Conservation (phyloP, 1,140 invertebrate genomes). For the Drosophila arawakana region DNA sequence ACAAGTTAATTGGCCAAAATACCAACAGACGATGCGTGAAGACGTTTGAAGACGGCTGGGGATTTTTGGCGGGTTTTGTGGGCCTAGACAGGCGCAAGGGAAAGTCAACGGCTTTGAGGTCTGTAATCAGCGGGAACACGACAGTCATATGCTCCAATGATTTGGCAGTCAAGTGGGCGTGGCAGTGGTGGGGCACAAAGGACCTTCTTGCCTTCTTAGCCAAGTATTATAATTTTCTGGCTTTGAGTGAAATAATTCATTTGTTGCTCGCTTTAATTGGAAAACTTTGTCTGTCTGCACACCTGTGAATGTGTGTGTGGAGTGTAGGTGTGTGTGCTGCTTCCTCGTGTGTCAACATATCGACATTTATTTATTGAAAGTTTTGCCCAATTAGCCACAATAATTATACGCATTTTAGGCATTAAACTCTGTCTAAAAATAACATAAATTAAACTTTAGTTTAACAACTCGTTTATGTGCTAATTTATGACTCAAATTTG, state of each 20-base stretch:
- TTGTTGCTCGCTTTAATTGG: slow-evolving; percentile 68
- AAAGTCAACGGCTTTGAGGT: slow-evolving; percentile 15
- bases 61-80: background rate
- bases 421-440: too few relatives aligned
- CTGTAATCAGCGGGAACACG: slow-evolving; percentile 38
- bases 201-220: background rate
- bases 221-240: slow-evolving; percentile 18
- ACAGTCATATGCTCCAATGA: slow-evolving; percentile 35
- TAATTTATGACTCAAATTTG: too few relatives aligned
- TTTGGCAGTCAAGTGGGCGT: slow-evolving; percentile 1
- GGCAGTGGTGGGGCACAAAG: background rate
- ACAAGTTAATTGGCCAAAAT: slow-evolving; percentile 42
- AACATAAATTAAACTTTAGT: too few relatives aligned
- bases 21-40: slow-evolving; percentile 54
- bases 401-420: background rate
- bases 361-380: slow-evolving; percentile 40
- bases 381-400: slow-evolving; percentile 25
- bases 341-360: slow-evolving; percentile 11
- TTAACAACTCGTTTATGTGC: too few relatives aligned
- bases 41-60: slow-evolving; percentile 48
- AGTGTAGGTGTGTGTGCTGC: slow-evolving; percentile 1
- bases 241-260: slow-evolving; percentile 47
- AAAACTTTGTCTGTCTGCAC: slow-evolving; percentile 57
- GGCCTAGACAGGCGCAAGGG: background rate
- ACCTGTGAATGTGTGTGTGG: background rate